These are phyloP conservation scores for Chrysaora quinquecirrha DNA, from an alignment of 30 jellyfish, hydroid and myxozoan species.

Conservation along the genomic window DNA sequence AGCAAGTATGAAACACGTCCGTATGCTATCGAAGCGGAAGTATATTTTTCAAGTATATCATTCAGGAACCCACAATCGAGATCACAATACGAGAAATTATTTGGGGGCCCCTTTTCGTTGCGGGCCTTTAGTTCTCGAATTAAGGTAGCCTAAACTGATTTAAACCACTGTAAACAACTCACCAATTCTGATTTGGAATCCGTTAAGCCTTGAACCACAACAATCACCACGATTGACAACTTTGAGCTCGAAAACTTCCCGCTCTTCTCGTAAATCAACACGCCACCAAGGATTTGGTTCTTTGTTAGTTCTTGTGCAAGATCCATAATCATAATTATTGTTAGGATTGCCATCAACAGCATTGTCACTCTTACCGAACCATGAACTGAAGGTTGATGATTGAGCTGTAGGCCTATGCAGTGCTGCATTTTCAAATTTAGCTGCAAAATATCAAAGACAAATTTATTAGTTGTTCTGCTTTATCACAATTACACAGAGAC, in stretches of 20 bases:
- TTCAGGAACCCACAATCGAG: too few species aligned
- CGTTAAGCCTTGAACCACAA: conserved; percentile 8
- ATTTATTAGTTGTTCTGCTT: too few species aligned
- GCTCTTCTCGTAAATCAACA: conserved; percentile 20
- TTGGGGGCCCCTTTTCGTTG: too few species aligned
- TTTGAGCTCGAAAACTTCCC: conserved; percentile 21
- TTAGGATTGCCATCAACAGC: conserved; percentile 38
- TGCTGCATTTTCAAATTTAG: conserved; percentile 25
- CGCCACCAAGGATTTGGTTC: conserved; percentile 49
- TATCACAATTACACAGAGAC: too few species aligned
- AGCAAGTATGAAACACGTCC: too few species aligned
- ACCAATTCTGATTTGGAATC: conserved; percentile 44
- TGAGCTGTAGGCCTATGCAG: conserved; percentile 12
- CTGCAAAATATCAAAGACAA: conserved; percentile 1
- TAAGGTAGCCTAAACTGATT: too few species aligned
- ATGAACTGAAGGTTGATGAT: conserved; percentile 18
- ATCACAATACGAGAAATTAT: too few species aligned
- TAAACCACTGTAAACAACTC: too few species aligned
- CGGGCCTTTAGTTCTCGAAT: too few species aligned
- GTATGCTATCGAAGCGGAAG: too few species aligned
- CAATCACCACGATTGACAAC: conserved; percentile 27
- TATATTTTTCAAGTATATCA: too few species aligned
- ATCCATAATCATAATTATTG: background rate
- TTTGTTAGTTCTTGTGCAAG: conserved; percentile 20
- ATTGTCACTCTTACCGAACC: conserved; percentile 18